Evolutionary conservation across 1,140 invertebrate genomes (phyloP).

Genomic region (Drosophila murphyi): DNA sequence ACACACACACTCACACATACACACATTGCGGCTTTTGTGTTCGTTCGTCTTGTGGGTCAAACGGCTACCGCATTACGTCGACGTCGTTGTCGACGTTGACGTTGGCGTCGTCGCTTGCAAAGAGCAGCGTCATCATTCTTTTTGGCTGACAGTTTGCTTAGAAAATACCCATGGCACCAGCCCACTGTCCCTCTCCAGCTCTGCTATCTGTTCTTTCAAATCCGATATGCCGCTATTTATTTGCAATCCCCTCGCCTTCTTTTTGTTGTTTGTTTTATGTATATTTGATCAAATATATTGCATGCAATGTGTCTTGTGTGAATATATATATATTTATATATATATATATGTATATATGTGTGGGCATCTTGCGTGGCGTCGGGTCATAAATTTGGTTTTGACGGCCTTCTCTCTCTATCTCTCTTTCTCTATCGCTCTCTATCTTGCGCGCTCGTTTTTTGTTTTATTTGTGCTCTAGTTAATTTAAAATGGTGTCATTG

Average conservation of each 20-base stretch:
- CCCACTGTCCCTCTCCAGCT: too few relatives aligned
- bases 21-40: constrained; percentile 54
- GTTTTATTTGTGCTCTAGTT: constrained; percentile 60
- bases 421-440: neutral
- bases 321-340: neutral
- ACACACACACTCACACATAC: constrained; percentile 14
- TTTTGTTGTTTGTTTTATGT: constrained; percentile 34
- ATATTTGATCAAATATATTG: constrained; percentile 59
- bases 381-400: constrained; percentile 55
- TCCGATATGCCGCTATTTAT: constrained; percentile 13
- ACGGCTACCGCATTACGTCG: constrained; percentile 39
- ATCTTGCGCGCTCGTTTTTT: too few relatives aligned
- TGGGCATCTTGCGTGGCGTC: constrained; percentile 53
- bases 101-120: constrained; percentile 14
- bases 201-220: neutral
- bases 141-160: constrained; percentile 17
- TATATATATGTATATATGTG: constrained; percentile 1
- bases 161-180: neutral
- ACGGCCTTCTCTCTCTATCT: constrained; percentile 1
- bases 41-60: constrained; percentile 64
- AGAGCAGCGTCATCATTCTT: constrained; percentile 38
- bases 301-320: constrained; percentile 13
- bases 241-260: constrained; percentile 18
- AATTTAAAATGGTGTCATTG: constrained; percentile 73
- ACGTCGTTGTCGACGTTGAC: constrained; percentile 21